These are phyloP conservation scores for Hippolais icterina DNA, from an alignment of 2,113 vertebrate genomes.

Conservation along the genomic window DNA sequence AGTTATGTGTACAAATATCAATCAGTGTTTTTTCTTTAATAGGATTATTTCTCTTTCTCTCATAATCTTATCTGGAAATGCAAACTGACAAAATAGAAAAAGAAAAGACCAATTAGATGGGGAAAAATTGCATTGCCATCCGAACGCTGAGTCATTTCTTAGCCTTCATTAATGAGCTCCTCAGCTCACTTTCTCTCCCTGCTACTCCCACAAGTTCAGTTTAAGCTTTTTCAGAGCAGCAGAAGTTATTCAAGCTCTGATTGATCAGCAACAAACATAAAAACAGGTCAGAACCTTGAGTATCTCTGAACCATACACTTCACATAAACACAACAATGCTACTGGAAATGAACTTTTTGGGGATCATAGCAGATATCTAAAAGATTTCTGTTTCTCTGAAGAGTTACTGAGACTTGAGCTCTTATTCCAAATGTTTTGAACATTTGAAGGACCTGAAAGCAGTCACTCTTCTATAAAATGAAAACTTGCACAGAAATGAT, in stretches of 20 bases:
- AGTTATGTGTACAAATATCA: background rate
- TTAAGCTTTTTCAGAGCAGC: background rate
- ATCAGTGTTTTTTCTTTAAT: background rate
- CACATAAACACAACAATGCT: background rate
- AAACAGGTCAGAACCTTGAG: background rate
- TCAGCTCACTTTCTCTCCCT: background rate
- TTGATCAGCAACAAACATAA: background rate
- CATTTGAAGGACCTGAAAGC: background rate
- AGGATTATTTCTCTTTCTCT: background rate
- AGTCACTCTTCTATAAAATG: background rate
- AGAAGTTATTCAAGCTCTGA: background rate
- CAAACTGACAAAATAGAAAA: background rate
- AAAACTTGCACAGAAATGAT: background rate
- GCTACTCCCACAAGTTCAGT: background rate
- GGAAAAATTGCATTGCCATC: background rate
- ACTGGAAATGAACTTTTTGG: background rate
- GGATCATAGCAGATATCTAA: background rate
- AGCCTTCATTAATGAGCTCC: background rate
- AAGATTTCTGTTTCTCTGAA: background rate
- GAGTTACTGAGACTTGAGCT: background rate
- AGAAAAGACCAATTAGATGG: background rate
- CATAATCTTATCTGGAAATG: background rate
- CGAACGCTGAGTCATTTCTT: background rate
- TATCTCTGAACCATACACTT: background rate
- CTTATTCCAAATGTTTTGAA: background rate